phyloP scores from a whole-genome alignment of 2,113 vertebrate genomes.

The Erythrolamprus reginae region DNA sequence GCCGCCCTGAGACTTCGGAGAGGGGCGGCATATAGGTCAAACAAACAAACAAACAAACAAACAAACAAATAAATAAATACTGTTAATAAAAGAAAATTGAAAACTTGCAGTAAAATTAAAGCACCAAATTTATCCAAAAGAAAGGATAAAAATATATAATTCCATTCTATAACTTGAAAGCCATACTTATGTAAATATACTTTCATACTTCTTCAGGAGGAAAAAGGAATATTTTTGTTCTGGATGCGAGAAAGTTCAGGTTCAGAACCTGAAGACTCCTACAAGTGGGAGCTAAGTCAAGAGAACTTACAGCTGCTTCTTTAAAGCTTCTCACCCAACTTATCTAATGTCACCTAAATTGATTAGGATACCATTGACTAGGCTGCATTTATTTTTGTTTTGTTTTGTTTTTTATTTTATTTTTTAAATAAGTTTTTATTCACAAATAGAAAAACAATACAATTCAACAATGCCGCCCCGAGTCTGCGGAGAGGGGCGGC shows the following conservation, averaged over 20 bases:
- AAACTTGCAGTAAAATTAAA: not conserved
- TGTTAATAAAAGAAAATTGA: not conserved
- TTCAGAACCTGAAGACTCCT: no score
- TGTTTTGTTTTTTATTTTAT: no score
- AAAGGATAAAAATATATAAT: not conserved
- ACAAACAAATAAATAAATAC: no score
- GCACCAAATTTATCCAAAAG: not conserved
- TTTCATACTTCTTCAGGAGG: no score
- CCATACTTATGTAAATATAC: no score
- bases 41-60: no score
- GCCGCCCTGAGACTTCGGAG: no score
- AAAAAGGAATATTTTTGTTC: not conserved
- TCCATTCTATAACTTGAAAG: not conserved
- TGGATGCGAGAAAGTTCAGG: not conserved
- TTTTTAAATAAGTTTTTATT: no score
- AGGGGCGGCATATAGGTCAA: no score
- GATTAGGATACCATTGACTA: not conserved
- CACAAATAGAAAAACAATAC: no score
- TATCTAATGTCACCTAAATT: not conserved
- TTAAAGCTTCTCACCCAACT: not conserved
- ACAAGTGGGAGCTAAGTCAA: not conserved
- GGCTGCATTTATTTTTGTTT: not conserved
- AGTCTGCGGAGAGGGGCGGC: no score
- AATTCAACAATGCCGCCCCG: no score
- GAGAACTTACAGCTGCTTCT: not conserved